phyloP scores from a whole-genome alignment of 2,113 vertebrate species.

The Macrotus californicus region DNA sequence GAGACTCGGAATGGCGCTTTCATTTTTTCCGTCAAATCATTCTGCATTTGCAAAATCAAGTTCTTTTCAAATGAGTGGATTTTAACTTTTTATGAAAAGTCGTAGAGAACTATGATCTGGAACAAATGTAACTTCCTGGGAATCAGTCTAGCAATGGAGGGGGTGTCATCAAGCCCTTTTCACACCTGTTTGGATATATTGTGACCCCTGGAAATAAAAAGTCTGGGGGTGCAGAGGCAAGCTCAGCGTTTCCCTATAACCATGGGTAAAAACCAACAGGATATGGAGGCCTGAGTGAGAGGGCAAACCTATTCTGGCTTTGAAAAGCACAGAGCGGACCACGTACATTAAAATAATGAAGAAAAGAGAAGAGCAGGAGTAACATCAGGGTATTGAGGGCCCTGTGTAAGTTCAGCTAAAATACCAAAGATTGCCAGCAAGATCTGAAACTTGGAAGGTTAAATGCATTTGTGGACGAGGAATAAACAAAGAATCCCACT shows the following conservation, averaged over 20 bases:
- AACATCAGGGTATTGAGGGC: background rate
- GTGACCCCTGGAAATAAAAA: background rate
- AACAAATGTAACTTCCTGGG: background rate
- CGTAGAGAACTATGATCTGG: background rate
- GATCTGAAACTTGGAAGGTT: background rate
- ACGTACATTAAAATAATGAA: background rate
- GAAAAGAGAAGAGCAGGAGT: background rate
- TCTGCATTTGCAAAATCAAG: conserved; percentile 54
- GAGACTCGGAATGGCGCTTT: conserved; percentile 63
- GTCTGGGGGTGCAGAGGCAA: background rate
- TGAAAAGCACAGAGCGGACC: background rate
- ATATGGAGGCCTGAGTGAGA: background rate
- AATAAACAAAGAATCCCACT: background rate
- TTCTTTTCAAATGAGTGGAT: conserved; percentile 54
- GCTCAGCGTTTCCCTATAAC: background rate
- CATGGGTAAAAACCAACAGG: background rate
- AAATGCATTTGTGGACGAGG: background rate
- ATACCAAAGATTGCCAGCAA: background rate
- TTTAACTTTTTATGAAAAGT: conserved; percentile 64
- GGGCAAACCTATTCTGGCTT: background rate
- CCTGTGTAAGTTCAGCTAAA: background rate
- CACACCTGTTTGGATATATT: background rate
- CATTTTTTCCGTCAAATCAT: conserved; percentile 47
- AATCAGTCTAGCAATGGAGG: background rate
- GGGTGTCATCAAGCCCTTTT: background rate